These are phyloP conservation scores for Zaprionus obscuricornis DNA, from an alignment of 2,888 invertebrate genomes.

Conservation along the genomic window DNA sequence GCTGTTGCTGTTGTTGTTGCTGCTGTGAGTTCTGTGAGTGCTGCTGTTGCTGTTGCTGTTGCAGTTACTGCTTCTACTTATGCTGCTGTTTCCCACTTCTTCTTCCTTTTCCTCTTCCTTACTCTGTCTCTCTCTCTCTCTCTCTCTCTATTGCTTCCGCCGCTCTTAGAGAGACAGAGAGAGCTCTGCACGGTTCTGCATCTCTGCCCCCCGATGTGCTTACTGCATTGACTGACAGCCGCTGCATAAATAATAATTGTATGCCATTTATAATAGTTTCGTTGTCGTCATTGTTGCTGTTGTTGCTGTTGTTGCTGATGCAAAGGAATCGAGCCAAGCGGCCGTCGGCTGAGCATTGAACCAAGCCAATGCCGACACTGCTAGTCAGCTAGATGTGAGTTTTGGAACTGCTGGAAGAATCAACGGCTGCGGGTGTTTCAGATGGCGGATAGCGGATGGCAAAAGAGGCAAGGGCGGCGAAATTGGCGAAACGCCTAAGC, in stretches of 20 bases:
- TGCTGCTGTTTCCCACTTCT: too few species aligned
- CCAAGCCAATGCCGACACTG: conserved; percentile 20
- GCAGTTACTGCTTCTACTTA: too few species aligned
- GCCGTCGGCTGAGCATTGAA: conserved; percentile 53
- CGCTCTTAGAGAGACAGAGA: too few species aligned
- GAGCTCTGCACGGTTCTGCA: too few species aligned
- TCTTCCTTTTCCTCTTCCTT: background rate
- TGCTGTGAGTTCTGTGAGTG: too few species aligned
- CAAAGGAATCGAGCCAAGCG: conserved; percentile 42
- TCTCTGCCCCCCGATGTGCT: conserved; percentile 9
- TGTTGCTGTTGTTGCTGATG: conserved; percentile 33
- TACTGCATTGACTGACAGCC: conserved; percentile 48
- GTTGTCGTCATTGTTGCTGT: conserved; percentile 25
- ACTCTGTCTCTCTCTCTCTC: background rate
- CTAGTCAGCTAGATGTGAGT: background rate
- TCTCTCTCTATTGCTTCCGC: background rate
- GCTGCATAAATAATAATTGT: conserved; percentile 70
- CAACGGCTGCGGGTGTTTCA: background rate
- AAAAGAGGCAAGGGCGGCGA: background rate
- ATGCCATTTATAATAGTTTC: conserved; percentile 65
- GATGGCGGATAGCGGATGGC: background rate
- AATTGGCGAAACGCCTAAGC: conserved; percentile 41
- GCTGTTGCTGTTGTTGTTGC: too few species aligned
- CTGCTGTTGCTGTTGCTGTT: too few species aligned
- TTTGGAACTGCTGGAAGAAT: background rate